These are phyloP conservation scores for Kryptolebias ocellatus DNA, from an alignment of 2,797 vertebrate species.

Conservation along the genomic window DNA sequence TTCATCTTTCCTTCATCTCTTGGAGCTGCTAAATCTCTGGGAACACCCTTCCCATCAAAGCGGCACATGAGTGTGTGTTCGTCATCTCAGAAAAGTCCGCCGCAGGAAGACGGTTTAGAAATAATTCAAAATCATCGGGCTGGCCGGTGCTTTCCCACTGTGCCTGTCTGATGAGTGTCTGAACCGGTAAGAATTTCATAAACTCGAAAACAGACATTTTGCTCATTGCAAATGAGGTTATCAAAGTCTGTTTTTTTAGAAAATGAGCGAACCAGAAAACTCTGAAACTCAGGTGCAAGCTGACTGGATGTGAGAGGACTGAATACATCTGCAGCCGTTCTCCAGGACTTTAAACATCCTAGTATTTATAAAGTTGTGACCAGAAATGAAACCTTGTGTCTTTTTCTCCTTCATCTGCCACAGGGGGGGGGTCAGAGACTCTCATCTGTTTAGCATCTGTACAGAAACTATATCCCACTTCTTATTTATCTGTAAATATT, in stretches of 20 bases:
- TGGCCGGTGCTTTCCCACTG: neutral
- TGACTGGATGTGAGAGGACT: no score
- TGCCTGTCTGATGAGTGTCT: no score
- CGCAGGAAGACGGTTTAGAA: constrained; percentile 10
- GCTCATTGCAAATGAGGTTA: neutral
- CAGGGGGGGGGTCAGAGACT: neutral
- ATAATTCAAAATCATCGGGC: constrained; percentile 16
- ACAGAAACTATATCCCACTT: neutral
- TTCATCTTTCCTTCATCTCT: constrained; percentile 62
- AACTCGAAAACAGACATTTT: neutral
- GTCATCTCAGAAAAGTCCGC: constrained; percentile 45
- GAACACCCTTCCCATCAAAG: constrained; percentile 77
- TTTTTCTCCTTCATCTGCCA: neutral
- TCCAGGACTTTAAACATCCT: no score
- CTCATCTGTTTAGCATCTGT: neutral
- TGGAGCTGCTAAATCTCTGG: constrained; percentile 69
- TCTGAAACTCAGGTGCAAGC: neutral
- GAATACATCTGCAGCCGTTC: neutral
- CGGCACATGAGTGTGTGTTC: constrained; percentile 11
- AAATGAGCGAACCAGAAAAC: neutral
- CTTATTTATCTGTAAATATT: neutral
- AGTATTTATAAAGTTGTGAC: neutral
- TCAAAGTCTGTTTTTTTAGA: neutral
- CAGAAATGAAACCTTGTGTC: neutral
- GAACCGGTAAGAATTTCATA: neutral